Conservation (phyloP, 2,113 vertebrate genomes). For the Eptatretus burgeri region DNA sequence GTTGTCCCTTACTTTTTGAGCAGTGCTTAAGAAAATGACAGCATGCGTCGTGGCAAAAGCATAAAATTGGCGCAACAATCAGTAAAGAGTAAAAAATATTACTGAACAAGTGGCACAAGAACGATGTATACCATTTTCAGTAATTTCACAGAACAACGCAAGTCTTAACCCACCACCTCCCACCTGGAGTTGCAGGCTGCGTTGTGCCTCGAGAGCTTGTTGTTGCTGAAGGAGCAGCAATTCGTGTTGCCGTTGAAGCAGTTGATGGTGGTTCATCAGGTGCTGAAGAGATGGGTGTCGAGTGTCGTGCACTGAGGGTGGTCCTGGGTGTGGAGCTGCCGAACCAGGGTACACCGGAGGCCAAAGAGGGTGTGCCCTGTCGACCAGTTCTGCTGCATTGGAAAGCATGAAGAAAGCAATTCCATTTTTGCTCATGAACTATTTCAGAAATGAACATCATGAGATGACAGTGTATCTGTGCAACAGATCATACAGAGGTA, state of each 20-base stretch:
- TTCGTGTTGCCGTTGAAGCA: slow-evolving; percentile 74
- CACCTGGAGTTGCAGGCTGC: slow-evolving; percentile 50
- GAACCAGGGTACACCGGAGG: slow-evolving; percentile 41
- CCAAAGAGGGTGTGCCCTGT: slow-evolving; percentile 55
- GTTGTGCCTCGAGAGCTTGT: slow-evolving; percentile 74
- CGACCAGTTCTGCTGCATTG: slow-evolving; percentile 44
- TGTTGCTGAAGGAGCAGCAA: slow-evolving; percentile 85
- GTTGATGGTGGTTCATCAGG: slow-evolving; percentile 81
- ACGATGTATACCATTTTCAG: too few species aligned
- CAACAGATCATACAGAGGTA: too few species aligned
- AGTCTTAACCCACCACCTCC: slow-evolving; percentile 8
- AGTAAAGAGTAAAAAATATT: too few species aligned
- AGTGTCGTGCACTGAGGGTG: slow-evolving; percentile 1
- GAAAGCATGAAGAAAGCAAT: not conserved
- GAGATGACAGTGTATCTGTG: too few species aligned
- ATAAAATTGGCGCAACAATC: too few species aligned
- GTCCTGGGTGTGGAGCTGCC: slow-evolving; percentile 24
- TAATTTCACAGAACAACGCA: too few species aligned
- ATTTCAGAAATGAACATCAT: too few species aligned
- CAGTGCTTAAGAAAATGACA: too few species aligned
- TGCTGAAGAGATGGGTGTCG: slow-evolving; percentile 80
- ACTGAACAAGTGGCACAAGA: too few species aligned
- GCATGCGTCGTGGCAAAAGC: too few species aligned
- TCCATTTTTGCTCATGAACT: too few species aligned
- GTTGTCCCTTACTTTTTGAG: too few species aligned